phyloP scores from a whole-genome alignment of 1,140 invertebrate species.

The Lepidostoma basale region DNA sequence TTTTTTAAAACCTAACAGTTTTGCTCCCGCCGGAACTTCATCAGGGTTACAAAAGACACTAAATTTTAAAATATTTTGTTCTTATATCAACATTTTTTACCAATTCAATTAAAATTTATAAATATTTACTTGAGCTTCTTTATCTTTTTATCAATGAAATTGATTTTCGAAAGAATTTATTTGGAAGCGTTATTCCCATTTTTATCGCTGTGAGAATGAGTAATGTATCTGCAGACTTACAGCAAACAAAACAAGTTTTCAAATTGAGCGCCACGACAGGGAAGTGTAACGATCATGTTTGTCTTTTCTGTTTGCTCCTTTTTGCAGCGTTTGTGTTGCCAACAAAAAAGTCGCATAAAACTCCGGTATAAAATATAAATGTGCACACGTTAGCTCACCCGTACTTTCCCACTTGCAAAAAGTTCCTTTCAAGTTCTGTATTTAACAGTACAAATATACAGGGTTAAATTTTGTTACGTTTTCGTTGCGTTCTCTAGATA shows the following conservation, averaged over 20 bases:
- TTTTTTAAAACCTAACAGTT: too few relatives aligned
- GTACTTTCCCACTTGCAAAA: too few relatives aligned
- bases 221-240: constrained; percentile 25
- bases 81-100: too few relatives aligned
- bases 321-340: constrained; percentile 39
- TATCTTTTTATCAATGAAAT: constrained; percentile 7
- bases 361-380: constrained; percentile 36
- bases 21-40: too few relatives aligned
- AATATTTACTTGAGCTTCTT: too few relatives aligned
- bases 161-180: not conserved
- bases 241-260: constrained; percentile 41
- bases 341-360: constrained; percentile 42
- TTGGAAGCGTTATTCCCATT: constrained; percentile 36
- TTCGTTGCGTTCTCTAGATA: too few relatives aligned
- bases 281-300: constrained; percentile 39
- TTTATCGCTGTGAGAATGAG: constrained; percentile 24
- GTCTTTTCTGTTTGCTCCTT: constrained; percentile 38
- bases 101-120: too few relatives aligned
- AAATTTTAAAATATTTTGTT: too few relatives aligned
- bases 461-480: too few relatives aligned
- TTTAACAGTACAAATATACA: too few relatives aligned
- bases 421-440: too few relatives aligned
- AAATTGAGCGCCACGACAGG: constrained; percentile 33
- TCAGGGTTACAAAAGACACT: too few relatives aligned
- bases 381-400: constrained; percentile 17